Conservation (phyloP, 2,113 vertebrate genomes). For the Illadopsis cleaveri region DNA sequence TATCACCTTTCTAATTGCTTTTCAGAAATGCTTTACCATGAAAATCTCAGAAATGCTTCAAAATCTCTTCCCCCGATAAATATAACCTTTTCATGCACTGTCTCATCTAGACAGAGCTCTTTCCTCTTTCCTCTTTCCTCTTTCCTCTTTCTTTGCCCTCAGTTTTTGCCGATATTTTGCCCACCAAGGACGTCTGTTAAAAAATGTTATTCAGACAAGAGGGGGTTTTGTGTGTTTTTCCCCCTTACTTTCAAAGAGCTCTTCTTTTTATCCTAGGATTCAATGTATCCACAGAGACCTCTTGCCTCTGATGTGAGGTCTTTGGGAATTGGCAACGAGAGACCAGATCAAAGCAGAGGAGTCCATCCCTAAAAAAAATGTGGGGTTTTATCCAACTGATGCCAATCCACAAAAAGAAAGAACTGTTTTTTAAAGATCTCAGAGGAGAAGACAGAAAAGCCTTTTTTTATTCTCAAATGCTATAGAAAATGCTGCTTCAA, state of each 20-base stretch:
- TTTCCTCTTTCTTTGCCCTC: not conserved
- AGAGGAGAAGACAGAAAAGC: not conserved
- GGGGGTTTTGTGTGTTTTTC: rapidly evolving
- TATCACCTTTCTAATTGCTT: not conserved
- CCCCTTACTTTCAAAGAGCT: not conserved
- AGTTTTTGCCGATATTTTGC: not conserved
- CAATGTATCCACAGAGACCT: not conserved
- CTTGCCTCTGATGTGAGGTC: not conserved
- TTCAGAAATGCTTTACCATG: not conserved
- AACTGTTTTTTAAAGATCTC: not conserved
- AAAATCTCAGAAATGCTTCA: not conserved
- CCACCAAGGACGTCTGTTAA: not conserved
- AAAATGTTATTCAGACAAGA: not conserved
- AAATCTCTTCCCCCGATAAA: not conserved
- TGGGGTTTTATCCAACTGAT: not conserved
- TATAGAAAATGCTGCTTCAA: not conserved
- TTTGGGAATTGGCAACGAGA: not conserved
- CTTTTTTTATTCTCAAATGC: not conserved
- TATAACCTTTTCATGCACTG: not conserved
- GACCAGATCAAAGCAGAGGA: not conserved
- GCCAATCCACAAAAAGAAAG: not conserved
- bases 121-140: not conserved
- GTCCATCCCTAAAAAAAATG: not conserved
- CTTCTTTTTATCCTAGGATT: not conserved
- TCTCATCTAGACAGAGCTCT: not conserved